Evolutionary conservation across 2,797 vertebrate species (phyloP).

Genomic region (Momotus momota): DNA sequence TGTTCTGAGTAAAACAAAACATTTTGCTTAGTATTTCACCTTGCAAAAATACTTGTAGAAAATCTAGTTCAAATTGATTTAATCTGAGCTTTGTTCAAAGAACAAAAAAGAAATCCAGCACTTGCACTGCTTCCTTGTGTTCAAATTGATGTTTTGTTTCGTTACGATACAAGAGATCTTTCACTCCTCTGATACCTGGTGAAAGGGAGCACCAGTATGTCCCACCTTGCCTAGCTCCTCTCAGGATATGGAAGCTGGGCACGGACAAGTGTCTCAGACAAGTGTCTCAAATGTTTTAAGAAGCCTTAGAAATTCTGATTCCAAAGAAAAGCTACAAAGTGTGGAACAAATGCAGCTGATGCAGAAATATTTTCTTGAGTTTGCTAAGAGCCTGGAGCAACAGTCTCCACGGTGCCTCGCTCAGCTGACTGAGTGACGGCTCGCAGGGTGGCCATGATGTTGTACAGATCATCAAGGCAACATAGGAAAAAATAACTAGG

Average conservation of each 20-base stretch:
- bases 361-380: neutral
- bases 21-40: constrained; percentile 37
- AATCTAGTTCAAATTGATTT: neutral
- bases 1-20: constrained; percentile 9
- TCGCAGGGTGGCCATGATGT: accelerated
- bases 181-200: neutral
- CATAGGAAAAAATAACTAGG: neutral
- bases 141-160: neutral
- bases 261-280: neutral
- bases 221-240: neutral
- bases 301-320: neutral
- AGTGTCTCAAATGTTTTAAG: neutral
- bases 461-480: constrained; percentile 1
- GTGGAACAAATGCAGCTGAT: neutral
- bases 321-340: neutral
- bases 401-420: neutral
- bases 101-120: neutral
- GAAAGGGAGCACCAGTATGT: neutral
- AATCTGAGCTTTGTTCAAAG: neutral
- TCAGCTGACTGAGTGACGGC: neutral
- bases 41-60: neutral
- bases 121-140: neutral
- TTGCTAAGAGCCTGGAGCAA: neutral
- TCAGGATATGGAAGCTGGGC: neutral
- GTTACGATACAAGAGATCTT: neutral